Conservation (phyloP, 2,888 invertebrate genomes). For the Microplitis manilae region DNA sequence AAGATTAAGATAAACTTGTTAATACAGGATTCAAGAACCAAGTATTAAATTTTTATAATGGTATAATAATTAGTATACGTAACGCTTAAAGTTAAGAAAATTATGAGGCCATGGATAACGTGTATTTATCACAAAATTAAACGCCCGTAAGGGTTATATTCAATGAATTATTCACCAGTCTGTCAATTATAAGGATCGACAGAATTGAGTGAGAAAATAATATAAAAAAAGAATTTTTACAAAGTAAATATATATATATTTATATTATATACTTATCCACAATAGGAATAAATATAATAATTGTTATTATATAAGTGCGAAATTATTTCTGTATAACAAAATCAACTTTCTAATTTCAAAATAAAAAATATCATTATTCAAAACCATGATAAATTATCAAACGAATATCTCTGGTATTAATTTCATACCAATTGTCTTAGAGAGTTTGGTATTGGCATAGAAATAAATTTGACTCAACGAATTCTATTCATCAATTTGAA, state of each 20-base stretch:
- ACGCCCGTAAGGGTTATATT: background rate
- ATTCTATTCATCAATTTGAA: background rate
- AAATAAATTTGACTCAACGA: background rate
- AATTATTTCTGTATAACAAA: background rate
- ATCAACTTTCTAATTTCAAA: background rate
- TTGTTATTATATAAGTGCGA: background rate
- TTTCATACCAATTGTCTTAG: background rate
- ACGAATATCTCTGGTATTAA: background rate
- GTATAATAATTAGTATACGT: background rate
- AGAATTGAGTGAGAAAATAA: background rate
- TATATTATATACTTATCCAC: too few relatives aligned
- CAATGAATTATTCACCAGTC: conserved; percentile 15
- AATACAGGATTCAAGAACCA: background rate
- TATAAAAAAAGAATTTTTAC: background rate
- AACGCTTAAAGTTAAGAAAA: background rate
- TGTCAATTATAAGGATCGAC: background rate
- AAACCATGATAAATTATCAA: background rate
- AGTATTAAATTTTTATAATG: background rate
- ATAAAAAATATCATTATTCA: background rate
- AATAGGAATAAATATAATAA: background rate
- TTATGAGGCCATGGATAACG: conserved; percentile 23
- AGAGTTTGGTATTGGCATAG: background rate
- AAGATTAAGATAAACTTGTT: background rate
- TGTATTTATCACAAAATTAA: conserved; percentile 11
- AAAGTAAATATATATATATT: background rate